A percentile compares a stretch with the other conserved stretches of the same genome.
Conservation (phyloP, 2,888 invertebrate species). For the Drosophila neutralis region DNA sequence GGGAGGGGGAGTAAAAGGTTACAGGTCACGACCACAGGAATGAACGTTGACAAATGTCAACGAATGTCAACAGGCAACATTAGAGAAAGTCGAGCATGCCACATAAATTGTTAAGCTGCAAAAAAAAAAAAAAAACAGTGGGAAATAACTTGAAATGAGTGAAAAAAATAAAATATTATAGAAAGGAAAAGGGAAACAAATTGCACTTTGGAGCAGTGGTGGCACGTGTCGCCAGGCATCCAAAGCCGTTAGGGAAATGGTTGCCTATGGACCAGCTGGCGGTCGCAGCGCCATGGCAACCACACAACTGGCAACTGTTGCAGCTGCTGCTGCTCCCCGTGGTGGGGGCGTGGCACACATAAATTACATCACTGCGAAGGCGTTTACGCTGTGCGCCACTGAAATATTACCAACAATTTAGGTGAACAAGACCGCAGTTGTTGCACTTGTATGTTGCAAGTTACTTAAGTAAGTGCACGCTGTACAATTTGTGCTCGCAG, state of each 20-base stretch:
- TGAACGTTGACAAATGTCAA: slow-evolving; percentile 54
- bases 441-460: slow-evolving; percentile 6
- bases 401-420: slow-evolving; percentile 53
- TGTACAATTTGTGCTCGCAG: slow-evolving; percentile 2
- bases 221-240: slow-evolving; percentile 34
- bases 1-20: slow-evolving; percentile 5
- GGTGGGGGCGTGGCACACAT: slow-evolving; percentile 53
- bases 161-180: slow-evolving; percentile 23
- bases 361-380: slow-evolving; percentile 40
- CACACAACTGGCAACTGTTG: slow-evolving; percentile 61
- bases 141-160: slow-evolving; percentile 3
- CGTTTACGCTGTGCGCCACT: slow-evolving; percentile 25
- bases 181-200: slow-evolving; percentile 22
- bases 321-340: slow-evolving; percentile 17
- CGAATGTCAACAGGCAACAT: slow-evolving; percentile 58
- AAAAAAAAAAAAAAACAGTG: slow-evolving; percentile 10
- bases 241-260: slow-evolving; percentile 4
- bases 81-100: slow-evolving; percentile 46
- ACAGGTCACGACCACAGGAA: slow-evolving; percentile 37
- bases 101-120: slow-evolving; percentile 40
- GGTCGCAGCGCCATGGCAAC: slow-evolving; percentile 15
- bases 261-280: slow-evolving; percentile 18
- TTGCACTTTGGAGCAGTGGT: slow-evolving; percentile 38
- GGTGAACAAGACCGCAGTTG: slow-evolving; percentile 25
- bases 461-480: slow-evolving; percentile 1